Conservation (phyloP, 2,113 vertebrate genomes). For the Psittacula cyanocephala region DNA sequence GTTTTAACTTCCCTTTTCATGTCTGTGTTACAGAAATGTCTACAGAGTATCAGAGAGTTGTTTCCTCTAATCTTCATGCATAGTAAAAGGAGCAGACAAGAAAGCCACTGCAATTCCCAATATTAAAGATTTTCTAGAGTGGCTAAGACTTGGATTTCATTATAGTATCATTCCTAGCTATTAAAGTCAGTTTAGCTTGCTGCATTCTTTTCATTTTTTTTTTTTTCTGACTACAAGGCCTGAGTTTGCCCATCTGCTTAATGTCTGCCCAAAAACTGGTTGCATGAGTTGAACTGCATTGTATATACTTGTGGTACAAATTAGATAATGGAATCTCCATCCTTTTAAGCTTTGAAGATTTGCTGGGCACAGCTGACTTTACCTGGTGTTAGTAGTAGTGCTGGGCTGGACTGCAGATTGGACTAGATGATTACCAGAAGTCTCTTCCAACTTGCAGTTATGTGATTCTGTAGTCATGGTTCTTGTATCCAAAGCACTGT, state of each 20-base stretch:
- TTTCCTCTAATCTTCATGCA: not conserved
- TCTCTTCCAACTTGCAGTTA: not conserved
- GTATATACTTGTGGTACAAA: not conserved
- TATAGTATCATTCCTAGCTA: not conserved
- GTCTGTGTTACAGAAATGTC: not conserved
- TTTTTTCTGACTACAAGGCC: not conserved
- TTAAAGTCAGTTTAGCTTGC: not conserved
- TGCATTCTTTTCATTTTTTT: not conserved
- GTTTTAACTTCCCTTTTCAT: not conserved
- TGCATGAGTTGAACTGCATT: not conserved
- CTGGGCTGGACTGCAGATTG: not conserved
- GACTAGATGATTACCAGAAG: not conserved
- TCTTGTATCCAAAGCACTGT: not conserved
- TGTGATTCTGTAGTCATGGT: not conserved
- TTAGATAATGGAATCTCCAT: not conserved
- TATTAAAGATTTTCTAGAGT: not conserved
- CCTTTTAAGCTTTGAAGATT: not conserved
- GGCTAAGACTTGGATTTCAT: not conserved
- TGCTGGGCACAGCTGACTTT: not conserved
- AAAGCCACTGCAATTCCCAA: not conserved
- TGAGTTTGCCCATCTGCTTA: not conserved
- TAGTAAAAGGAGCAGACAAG: not conserved
- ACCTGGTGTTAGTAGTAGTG: not conserved
- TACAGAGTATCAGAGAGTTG: not conserved
- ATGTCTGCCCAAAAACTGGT: not conserved